Evolutionary conservation across 2,797 vertebrate genomes (phyloP), one percentile per base, ranked within the genome.

Genomic region (Ispidina lecontei): DNA sequence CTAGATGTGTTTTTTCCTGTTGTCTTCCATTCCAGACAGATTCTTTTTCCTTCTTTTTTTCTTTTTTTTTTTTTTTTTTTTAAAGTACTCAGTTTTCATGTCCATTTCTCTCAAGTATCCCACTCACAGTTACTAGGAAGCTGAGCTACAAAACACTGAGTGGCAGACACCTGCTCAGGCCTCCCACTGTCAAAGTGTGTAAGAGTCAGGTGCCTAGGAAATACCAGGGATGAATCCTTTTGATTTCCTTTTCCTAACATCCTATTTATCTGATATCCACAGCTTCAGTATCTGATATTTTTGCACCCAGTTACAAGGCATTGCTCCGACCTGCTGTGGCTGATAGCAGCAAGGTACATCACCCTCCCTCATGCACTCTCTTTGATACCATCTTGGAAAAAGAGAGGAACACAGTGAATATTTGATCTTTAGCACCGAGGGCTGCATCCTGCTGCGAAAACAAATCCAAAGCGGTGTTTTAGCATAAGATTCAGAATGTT

Each of bases 1-100:
- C 65, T 47, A 69, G 33, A 35, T 1, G 0, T 12, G 10, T 0
- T 25, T 86, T 29, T 52, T 21, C 55, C 39, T 3, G 0, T 75
- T 68, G 23, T n/a, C 13, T 72, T 72, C n/a, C 44, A 12, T 78
- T 80, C 62, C 6, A 3, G 35, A 37, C 70, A 84, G 29, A 74
- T 72, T 21, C 26, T 71, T 87, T 67, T 75, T 75, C 10, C 15
- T 56, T n/a, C n/a, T 7, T 28, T 78, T 69, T 23, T 72, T 65
- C 19, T 62, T 52, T 79, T 85, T 60, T 71, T 7, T 28, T 78
- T 69, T 23, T 72, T 65, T 23, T 62, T 46, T 79, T 85, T 63
- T 68, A 43, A 80, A 80, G 68, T 33, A 52, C 39, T 74, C 47
- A 39, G 3, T 73, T 89, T 79, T 63, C 64, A 28, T 35, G 26